Base-by-base conservation (phyloP, 30 jellyfish, hydroid and myxozoan species). In the Aurelia coerulea region DNA sequence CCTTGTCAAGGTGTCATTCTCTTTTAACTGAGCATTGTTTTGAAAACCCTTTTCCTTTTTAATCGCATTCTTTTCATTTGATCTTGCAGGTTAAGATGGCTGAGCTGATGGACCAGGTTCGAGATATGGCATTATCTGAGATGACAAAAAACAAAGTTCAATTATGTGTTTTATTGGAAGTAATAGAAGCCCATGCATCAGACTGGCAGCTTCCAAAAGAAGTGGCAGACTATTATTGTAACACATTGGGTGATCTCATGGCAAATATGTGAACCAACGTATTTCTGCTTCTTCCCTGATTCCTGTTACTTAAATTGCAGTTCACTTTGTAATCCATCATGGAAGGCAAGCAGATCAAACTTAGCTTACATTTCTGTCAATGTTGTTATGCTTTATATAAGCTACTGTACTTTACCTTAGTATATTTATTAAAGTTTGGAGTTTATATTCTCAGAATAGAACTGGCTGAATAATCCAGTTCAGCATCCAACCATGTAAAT, bases 181-280 rank as follows among this genome's bases (percentile, higher is more conserved):
- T 91, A 5, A 74, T 91, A 1, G 98, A 91, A 75, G 58, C 74
- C 52, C 80, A 81, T 71, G 98, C 98, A 16, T 77, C 87, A 13
- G 60, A 63, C 52, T 91, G 98, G 98, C 41, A 53, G 18, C 78
- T 78, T 80, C 50, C 86, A 39, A 79, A 91, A 4, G 93, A 81
- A 3, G 79, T 80, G 34, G 69, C 23, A 73, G 54, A 37, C 10
- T 79, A 63, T 35, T 91, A 91, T 59, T 75, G 78, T 33, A 90
- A 91, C 52, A 35, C 69, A 13, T 37, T 62, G 14, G 90, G 77
- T 1, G 85, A 68, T 10, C 60, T 70, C 56, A 66, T 78, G 77
- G 79, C 71, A 49, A 23, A 56, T 18, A 31, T 65, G 16, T 56
- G 62, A 52, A 4, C 2, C 15, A 8, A 11, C 58, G 0, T 2